phyloP scores from a whole-genome alignment of 2,888 invertebrate genomes.

The Incurvaria masculella region DNA sequence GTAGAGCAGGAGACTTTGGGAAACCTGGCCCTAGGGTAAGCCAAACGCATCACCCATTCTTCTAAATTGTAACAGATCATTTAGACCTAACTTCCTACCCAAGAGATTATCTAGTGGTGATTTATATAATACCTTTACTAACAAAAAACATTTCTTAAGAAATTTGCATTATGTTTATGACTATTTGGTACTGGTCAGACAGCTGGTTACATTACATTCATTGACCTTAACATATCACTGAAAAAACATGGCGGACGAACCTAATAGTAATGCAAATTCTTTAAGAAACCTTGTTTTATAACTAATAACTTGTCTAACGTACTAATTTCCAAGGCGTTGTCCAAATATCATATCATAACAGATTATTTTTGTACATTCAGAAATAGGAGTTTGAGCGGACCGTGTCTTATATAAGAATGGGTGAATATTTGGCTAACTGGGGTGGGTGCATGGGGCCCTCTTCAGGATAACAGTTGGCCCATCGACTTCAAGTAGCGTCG shows the following conservation, averaged over 20 bases:
- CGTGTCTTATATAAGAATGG: background rate
- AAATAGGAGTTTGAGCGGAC: background rate
- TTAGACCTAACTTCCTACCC: no score
- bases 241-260: no score
- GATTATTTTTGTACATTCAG: background rate
- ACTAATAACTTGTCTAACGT: background rate
- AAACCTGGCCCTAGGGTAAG: conserved; percentile 79
- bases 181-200: no score
- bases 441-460: background rate
- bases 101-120: no score
- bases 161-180: no score
- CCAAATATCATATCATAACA: background rate
- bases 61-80: background rate
- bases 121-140: no score
- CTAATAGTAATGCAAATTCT: background rate
- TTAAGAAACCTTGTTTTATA: no score
- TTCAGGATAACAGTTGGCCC: conserved; percentile 48
- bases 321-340: background rate
- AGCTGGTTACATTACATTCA: no score
- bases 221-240: no score
- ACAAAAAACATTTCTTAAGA: no score
- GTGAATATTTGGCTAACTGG: background rate
- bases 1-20: conserved; percentile 68
- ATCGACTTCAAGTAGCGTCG: conserved; percentile 44
- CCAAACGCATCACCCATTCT: conserved; percentile 17